Conservation (phyloP, 2,113 vertebrate species). For the Grallaria varia region DNA sequence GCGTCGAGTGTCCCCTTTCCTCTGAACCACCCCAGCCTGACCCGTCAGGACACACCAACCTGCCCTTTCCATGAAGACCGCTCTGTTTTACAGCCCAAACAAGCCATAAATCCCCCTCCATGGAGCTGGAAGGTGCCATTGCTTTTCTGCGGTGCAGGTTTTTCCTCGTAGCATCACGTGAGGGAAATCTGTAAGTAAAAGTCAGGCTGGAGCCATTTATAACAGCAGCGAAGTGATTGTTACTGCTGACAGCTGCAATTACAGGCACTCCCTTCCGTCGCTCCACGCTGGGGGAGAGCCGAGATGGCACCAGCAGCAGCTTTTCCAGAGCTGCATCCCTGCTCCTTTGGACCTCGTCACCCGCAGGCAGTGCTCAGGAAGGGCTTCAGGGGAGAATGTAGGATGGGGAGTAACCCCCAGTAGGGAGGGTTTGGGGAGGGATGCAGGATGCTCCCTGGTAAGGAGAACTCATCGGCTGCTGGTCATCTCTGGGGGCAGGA, state of each 20-base stretch:
- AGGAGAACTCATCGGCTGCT: background rate
- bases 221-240: background rate
- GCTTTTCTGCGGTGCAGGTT: background rate
- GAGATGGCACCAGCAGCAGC: background rate
- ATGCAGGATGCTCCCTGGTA: background rate
- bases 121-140: background rate
- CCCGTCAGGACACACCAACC: rapidly evolving
- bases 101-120: background rate
- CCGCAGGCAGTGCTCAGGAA: background rate
- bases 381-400: background rate
- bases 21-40: background rate
- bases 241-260: constrained; percentile 55
- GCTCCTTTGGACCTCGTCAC: background rate
- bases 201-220: constrained; percentile 33
- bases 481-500: background rate
- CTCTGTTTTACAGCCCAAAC: background rate
- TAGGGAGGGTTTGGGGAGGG: background rate
- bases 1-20: rapidly evolving
- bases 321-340: background rate
- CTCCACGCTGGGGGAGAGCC: rapidly evolving
- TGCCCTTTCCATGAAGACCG: too few relatives aligned
- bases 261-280: background rate
- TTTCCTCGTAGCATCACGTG: constrained; percentile 2
- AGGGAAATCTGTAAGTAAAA: constrained; percentile 51
- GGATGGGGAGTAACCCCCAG: background rate